Conservation (phyloP, 2,888 invertebrate species). For the Tubulanus polymorphus region DNA sequence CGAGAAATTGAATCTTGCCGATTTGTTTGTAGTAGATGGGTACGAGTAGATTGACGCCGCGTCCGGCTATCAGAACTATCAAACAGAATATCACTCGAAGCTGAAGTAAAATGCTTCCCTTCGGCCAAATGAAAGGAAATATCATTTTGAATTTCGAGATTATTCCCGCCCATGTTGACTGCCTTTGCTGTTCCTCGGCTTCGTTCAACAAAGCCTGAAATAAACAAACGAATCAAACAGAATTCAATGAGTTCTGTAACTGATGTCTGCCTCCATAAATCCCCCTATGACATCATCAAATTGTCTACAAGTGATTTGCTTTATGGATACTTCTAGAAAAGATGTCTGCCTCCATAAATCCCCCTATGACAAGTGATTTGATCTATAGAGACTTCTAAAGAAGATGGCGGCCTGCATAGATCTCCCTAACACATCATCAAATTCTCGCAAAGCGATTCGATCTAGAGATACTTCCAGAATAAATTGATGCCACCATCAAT, state of each 20-base stretch:
- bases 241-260: neutral
- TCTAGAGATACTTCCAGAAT: too few species aligned
- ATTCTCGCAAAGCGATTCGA: too few species aligned
- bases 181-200: slow-evolving; percentile 4
- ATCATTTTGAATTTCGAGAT: slow-evolving; percentile 75
- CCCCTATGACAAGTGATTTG: too few species aligned
- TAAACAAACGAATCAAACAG: neutral
- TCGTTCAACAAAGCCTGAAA: neutral
- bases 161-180: slow-evolving; percentile 56
- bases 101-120: slow-evolving; percentile 72
- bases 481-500: too few species aligned
- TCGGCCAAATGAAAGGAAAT: slow-evolving; percentile 92
- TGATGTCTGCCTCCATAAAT: neutral
- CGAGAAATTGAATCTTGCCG: slow-evolving; percentile 60
- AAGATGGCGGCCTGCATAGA: too few species aligned
- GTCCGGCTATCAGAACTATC: slow-evolving; percentile 68
- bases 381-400: too few species aligned
- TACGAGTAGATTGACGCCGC: slow-evolving; percentile 84
- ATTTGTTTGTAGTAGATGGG: slow-evolving; percentile 91
- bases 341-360: too few species aligned
- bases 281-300: neutral
- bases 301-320: too few species aligned
- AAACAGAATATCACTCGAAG: slow-evolving; percentile 76
- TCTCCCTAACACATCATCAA: too few species aligned
- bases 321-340: too few species aligned